Conservation (phyloP, 2,113 vertebrate genomes). For the Plecotus auritus region DNA sequence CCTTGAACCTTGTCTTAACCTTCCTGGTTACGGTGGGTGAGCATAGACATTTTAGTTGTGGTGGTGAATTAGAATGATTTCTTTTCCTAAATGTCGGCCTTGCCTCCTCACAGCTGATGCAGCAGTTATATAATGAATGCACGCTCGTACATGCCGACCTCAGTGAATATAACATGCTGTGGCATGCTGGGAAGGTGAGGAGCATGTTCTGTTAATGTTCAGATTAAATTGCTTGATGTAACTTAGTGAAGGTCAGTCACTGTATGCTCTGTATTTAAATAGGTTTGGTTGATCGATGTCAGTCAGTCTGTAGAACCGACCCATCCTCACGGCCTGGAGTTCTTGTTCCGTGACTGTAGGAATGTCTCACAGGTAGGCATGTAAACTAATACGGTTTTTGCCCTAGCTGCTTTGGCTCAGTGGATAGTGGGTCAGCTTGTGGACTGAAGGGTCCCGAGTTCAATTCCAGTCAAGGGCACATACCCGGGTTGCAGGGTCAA, state of each 20-base stretch:
- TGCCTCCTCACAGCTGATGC: conserved; percentile 89
- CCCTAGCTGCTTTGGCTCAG: too few species aligned
- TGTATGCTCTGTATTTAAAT: not conserved
- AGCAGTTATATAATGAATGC: conserved; percentile 90
- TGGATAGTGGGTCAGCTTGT: too few species aligned
- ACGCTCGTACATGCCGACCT: conserved; percentile 96
- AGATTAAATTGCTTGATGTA: not conserved
- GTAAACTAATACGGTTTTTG: not conserved
- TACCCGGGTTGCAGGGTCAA: too few species aligned
- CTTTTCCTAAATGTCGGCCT: not conserved
- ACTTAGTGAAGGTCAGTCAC: not conserved
- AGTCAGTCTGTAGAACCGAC: conserved; percentile 97
- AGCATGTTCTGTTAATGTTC: not conserved
- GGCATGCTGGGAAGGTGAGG: conserved; percentile 89
- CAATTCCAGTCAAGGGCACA: too few species aligned
- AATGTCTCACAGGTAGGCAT: conserved; percentile 91
- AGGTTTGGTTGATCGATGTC: conserved; percentile 98
- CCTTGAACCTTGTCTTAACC: not conserved
- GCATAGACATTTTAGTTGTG: not conserved
- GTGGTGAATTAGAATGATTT: not conserved
- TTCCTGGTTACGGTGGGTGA: not conserved
- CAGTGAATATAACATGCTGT: conserved; percentile 98
- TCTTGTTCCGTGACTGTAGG: conserved; percentile 96
- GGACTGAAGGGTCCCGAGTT: too few species aligned
- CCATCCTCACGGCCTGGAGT: conserved; percentile 94